A percentile compares a stretch with the other conserved stretches of the same genome.
These are phyloP conservation scores for Diorhabda elongata DNA, from an alignment of 1,140 invertebrate genomes.

Conservation along the genomic window DNA sequence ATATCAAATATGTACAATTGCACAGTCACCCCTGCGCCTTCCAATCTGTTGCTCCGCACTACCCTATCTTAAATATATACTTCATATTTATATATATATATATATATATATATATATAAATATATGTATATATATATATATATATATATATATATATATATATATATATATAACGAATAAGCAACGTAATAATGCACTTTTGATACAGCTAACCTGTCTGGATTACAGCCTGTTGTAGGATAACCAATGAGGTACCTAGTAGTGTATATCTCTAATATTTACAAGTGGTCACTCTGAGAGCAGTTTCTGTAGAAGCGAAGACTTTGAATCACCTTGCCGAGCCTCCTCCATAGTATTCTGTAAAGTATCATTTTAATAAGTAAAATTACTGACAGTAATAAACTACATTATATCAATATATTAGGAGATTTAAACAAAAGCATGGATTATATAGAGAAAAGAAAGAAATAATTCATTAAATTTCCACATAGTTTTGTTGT, in stretches of 20 bases:
- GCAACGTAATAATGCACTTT: conserved; percentile 49
- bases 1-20: conserved; percentile 46
- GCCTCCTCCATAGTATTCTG: conserved; percentile 74
- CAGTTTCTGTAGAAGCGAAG: conserved; percentile 71
- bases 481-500: no score
- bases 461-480: no score
- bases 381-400: conserved; percentile 18
- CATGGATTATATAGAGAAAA: no score
- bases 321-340: conserved; percentile 63
- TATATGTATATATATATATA: conserved; percentile 21
- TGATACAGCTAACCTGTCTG: conserved; percentile 50
- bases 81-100: conserved; percentile 21
- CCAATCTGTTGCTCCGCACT: conserved; percentile 39
- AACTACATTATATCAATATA: background rate
- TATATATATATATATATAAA: conserved; percentile 15
- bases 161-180: conserved; percentile 40
- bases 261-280: conserved; percentile 46
- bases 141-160: conserved; percentile 14
- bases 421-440: background rate
- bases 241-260: conserved; percentile 49
- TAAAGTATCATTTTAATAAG: conserved; percentile 33
- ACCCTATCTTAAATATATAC: conserved; percentile 31
- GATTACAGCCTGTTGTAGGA: conserved; percentile 49
- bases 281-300: conserved; percentile 59
- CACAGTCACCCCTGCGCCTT: conserved; percentile 43